Conservation (phyloP, 2,113 vertebrate genomes). For the Rhinopomastus cyanomelas region DNA sequence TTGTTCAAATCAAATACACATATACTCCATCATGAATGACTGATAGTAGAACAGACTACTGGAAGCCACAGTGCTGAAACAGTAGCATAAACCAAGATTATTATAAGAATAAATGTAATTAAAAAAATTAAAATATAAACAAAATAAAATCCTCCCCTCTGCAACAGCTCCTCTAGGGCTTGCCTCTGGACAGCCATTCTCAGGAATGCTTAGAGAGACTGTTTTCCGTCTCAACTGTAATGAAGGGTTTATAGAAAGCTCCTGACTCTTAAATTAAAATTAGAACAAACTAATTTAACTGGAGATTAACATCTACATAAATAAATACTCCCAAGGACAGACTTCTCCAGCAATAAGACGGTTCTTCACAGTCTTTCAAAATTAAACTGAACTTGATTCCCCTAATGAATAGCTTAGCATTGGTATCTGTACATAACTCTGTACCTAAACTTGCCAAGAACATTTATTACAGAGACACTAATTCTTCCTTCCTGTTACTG, state of each 20-base stretch:
- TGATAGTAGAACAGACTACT: not conserved
- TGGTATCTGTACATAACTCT: not conserved
- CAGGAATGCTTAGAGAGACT: not conserved
- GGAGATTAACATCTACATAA: not conserved
- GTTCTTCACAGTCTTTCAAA: not conserved
- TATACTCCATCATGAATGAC: not conserved
- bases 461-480: not conserved
- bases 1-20: not conserved
- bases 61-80: not conserved
- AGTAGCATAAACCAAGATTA: not conserved
- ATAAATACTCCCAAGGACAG: not conserved
- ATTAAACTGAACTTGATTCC: not conserved
- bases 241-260: not conserved
- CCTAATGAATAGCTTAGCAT: not conserved
- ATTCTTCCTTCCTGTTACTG: not conserved
- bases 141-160: not conserved
- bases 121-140: not conserved
- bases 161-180: not conserved
- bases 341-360: not conserved
- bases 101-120: not conserved
- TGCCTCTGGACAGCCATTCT: not conserved
- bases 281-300: not conserved
- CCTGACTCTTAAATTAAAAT: not conserved
- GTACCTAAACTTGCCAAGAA: not conserved
- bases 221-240: not conserved